phyloP scores from a whole-genome alignment of 2,888 invertebrate genomes.

The Cremastinae sp. region DNA sequence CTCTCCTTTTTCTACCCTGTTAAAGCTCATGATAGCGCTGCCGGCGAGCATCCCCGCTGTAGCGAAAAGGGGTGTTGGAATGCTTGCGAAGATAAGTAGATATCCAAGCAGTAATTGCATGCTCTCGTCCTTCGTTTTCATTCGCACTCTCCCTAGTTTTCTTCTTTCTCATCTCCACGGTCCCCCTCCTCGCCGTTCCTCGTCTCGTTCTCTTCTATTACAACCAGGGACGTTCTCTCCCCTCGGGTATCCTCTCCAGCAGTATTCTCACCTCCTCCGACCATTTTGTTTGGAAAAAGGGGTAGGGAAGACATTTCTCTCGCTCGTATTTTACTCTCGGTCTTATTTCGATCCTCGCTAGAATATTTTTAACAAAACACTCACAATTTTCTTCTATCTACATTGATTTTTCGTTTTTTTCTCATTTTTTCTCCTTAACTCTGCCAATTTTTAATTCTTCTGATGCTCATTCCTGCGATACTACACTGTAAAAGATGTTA shows the following conservation, averaged over 20 bases:
- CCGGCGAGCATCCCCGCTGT: constrained; percentile 25
- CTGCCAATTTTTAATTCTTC: constrained; percentile 38
- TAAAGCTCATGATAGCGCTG: constrained; percentile 29
- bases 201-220: constrained; percentile 17
- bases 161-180: constrained; percentile 24
- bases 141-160: constrained; percentile 11
- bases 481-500: too few species aligned
- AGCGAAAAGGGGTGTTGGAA: constrained; percentile 51
- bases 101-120: constrained; percentile 69
- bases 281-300: constrained; percentile 43
- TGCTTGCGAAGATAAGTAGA: constrained; percentile 59
- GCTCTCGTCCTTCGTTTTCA: constrained; percentile 48
- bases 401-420: constrained; percentile 52
- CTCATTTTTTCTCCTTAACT: constrained; percentile 51
- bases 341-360: constrained; percentile 35
- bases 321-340: not conserved
- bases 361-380: not conserved
- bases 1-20: constrained; percentile 12
- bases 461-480: constrained; percentile 25
- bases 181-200: too few species aligned
- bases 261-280: constrained; percentile 26
- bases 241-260: constrained; percentile 43
- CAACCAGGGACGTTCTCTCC: constrained; percentile 11
- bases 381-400: constrained; percentile 35
- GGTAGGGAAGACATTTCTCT: not conserved